Evolutionary conservation across 2,888 invertebrate species (phyloP), one percentile per base, ranked within the genome.

Genomic region (Sialis fuliginosa): DNA sequence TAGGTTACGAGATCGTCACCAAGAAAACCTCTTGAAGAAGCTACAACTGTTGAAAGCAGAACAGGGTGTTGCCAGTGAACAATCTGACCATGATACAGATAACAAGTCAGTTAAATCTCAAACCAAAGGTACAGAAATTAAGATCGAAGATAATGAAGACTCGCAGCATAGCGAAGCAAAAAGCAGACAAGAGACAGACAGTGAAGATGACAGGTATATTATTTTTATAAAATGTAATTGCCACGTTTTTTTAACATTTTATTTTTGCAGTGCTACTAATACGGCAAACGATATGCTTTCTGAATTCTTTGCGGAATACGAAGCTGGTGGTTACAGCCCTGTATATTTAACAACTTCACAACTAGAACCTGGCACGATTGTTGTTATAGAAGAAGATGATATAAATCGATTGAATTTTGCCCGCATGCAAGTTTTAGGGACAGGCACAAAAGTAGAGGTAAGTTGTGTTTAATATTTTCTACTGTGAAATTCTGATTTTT

Each of bases 1-100:
- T 1, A 73, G 96, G 33, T 72, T 98, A 8, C 72, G 90, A 47
- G 96, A 97, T 66, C 73, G 89, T 0, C 97, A 98, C 68, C 89
- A 93, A 66, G 81, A 81, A 53, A 89, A 89, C 65, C 69, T 97
- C 52, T 75, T 82, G 45, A 78, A 82, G 58, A 96, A 96, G 68
- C 71, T 97, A 56, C 81, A 85, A 62, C 76, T 90, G 54, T 72
- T 98, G 10, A 95, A 92, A 65, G 84, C 83, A 48, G 88, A 91
- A 61, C 82, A 86, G 62, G 82, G 79, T 1, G 75, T 79, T 22
- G 68, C 69, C 22, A 59, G 39, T 1, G 45, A 46, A 9, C 39
- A 48, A n/a, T 48, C 44, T 7, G 48, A 47, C 6, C 35, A 45
- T n/a, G 42, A 44, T 32, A 34, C 30, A 37, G 33, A 33, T 12